Evolutionary conservation across 2,797 vertebrate genomes (phyloP), one percentile per base, ranked within the genome.

Genomic region (Karalla daura): DNA sequence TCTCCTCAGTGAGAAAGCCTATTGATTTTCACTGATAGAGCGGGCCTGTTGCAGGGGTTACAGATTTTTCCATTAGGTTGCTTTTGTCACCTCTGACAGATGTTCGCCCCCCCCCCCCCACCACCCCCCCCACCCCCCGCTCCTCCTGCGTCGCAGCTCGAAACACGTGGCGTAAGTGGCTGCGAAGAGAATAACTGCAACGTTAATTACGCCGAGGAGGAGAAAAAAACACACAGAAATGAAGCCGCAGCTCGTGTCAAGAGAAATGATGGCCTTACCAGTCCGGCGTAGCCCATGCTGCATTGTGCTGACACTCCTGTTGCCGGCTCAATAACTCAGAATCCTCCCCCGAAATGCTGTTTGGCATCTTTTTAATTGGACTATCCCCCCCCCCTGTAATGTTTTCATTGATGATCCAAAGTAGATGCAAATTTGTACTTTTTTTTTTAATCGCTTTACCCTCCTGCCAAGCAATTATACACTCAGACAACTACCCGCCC

Each of bases 1-100:
- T 76, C 71, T 84, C 77, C 51, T 52, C 15, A 53, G 83, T 43
- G 46, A 80, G n/a, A 71, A 87, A 55, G 45, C 24, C 0, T 86
- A 91, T 92, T 81, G 87, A 92, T 92, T 90, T 84, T 49, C 70
- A 69, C 71, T 87, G 85, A 85, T 76, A 14, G 69, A 76, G 70
- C 73, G 75, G 76, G 75, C 58, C 77, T 52, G 67, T 64, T 79
- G 80, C 63, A 74, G 67, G 51, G 82, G 53, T 70, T 78, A 86
- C 69, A 78, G 74, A 84, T 87, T 89, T 84, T 86, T 70, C 63
- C 70, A 88, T 89, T 84, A 79, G 49, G 43, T 69, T 39, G 37
- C 73, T 78, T 80, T 78, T 82, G 66, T 80, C 70, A 74, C 73
- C 60, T 51, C 33, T 66, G 80, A 79, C 74, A 70, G 66, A 74